Evolutionary conservation across 2,888 invertebrate genomes (phyloP), one percentile per base, ranked within the genome.

Genomic region (Callyntrura guangdongensis): DNA sequence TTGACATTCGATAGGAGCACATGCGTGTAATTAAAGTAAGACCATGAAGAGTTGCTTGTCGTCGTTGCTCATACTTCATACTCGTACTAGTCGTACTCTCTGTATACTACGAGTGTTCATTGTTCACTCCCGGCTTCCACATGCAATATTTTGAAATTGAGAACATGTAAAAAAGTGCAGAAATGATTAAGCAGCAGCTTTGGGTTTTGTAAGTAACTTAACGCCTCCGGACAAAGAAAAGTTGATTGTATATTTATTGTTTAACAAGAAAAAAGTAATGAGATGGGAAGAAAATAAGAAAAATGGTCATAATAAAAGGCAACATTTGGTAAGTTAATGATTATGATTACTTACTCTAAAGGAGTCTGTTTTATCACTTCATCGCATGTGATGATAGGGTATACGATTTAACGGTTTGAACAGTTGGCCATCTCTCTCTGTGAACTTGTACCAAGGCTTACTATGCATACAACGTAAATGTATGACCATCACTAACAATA

Each of bases 291-390:
- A 82, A 79, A 89, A 86, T 90, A 79, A 86, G 81, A 86, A 90
- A 86, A 90, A 83, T 86, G 74, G 49, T 82, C 83, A 83, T 86
- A 90, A 90, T 90, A 90, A 90, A 86, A 69, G 90, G 90, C 81
- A 86, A 86, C 86, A 90, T 74, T 90, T 86, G 86, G 86, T 72
- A 79, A 86, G 86, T 83, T 90, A 90, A 90, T 90, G 81, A 90
- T 82, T 90, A 86, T 86, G 86, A 90, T 90, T 86, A 90, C 86
- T 90, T 81, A 81, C 81, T 61, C 82, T 67, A 79, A 87, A 87
- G 53, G 69, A 87, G 87, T 79, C 87, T 69, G 22, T 64, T 79
- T 77, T 87, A 87, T 87, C 87, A 87, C 81, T 79, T 87, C 77
- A 85, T 86, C 74, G 72, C 72, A 86, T 77, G 59, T 74, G 74